phyloP scores from a whole-genome alignment of 2,888 invertebrate species.

The Drosophila basisetae region DNA sequence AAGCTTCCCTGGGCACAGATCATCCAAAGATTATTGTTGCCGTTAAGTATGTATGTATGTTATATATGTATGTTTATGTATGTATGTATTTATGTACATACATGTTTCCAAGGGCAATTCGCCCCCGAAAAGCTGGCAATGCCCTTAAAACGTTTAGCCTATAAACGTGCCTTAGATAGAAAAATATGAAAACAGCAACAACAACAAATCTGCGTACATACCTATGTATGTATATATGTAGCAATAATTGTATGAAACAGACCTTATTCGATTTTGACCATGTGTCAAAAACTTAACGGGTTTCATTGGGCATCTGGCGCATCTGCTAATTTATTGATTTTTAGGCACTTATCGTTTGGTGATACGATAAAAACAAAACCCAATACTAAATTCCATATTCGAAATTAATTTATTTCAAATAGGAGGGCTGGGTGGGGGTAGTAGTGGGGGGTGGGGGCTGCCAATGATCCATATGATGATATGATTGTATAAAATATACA shows the following conservation, averaged over 20 bases:
- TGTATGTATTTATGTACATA: background rate
- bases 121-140: background rate
- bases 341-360: background rate
- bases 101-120: background rate
- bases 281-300: background rate
- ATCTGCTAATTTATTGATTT: background rate
- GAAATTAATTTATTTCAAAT: background rate
- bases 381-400: background rate
- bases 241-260: background rate
- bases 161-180: background rate
- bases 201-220: background rate
- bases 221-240: background rate
- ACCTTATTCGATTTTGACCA: background rate
- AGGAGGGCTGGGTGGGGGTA: background rate
- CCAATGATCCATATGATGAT: background rate
- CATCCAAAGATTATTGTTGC: constrained; percentile 13
- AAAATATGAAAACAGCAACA: too few species aligned
- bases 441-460: background rate
- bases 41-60: background rate
- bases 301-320: background rate
- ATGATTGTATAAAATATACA: too few species aligned
- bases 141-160: background rate
- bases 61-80: background rate
- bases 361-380: background rate
- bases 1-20: constrained; percentile 31